phyloP scores from a whole-genome alignment of 2,888 invertebrate species.

The Andrena flavipes region DNA sequence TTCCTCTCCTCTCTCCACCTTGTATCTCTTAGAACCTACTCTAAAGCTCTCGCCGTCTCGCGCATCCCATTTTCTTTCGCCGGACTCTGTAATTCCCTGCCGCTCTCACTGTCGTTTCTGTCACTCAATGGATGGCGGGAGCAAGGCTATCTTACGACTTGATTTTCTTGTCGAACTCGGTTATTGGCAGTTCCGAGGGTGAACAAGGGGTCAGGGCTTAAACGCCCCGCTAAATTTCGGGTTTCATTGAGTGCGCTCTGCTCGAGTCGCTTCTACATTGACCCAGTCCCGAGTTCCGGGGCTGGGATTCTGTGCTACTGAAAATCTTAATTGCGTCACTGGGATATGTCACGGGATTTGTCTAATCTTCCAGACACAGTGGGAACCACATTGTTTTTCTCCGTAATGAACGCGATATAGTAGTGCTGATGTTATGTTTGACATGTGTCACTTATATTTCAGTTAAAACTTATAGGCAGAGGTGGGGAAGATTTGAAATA shows the following conservation, averaged over 20 bases:
- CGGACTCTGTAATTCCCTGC: background rate
- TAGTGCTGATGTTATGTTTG: too few relatives aligned
- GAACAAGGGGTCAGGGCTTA: background rate
- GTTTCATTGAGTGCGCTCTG: background rate
- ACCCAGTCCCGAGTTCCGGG: too few relatives aligned
- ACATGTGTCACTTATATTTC: too few relatives aligned
- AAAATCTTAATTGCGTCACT: too few relatives aligned
- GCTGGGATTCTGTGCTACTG: too few relatives aligned
- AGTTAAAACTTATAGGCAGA: too few relatives aligned
- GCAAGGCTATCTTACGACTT: conserved; percentile 34
- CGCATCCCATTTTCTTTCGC: background rate
- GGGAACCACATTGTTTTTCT: too few relatives aligned
- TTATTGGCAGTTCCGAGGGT: background rate
- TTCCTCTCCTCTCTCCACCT: background rate
- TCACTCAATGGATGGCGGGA: conserved; percentile 12
- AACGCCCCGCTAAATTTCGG: conserved; percentile 13
- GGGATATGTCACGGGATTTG: too few relatives aligned
- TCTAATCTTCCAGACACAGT: too few relatives aligned
- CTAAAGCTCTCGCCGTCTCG: background rate
- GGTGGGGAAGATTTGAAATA: too few relatives aligned
- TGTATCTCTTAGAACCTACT: background rate
- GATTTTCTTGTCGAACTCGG: conserved; percentile 47
- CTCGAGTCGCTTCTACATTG: background rate
- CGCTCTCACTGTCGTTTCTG: conserved; percentile 47
- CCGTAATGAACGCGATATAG: too few relatives aligned